These are phyloP conservation scores for Phrynocephalus versicolor DNA, from an alignment of 2,113 vertebrate species.

Conservation along the genomic window DNA sequence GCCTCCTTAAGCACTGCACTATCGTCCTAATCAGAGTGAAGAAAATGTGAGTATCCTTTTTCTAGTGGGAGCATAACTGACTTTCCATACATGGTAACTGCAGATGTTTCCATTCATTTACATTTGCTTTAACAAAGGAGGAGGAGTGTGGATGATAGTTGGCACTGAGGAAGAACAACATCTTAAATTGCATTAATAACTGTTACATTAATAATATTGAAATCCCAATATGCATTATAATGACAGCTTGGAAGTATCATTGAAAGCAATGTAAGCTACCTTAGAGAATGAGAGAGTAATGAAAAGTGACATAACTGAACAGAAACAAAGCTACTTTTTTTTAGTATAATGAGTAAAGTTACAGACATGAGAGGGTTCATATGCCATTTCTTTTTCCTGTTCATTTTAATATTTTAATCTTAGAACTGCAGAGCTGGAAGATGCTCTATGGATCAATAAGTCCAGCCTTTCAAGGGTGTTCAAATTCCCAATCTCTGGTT, in stretches of 20 bases:
- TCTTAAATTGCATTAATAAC: not conserved
- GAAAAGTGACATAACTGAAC: too few species aligned
- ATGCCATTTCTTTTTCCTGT: too few species aligned
- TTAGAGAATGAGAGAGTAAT: too few species aligned
- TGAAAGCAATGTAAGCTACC: too few species aligned
- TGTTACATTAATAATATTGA: not conserved
- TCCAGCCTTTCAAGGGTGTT: too few species aligned
- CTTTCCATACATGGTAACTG: not conserved
- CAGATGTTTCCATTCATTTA: not conserved
- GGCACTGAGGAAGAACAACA: not conserved
- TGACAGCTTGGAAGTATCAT: not conserved
- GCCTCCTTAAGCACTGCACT: not conserved
- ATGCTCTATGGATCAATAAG: too few species aligned
- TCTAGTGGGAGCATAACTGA: not conserved
- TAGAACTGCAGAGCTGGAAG: too few species aligned
- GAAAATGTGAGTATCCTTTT: not conserved
- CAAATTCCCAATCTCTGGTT: too few species aligned
- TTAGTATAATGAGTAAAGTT: too few species aligned
- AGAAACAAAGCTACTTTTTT: too few species aligned
- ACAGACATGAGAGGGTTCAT: too few species aligned
- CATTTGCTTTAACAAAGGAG: not conserved
- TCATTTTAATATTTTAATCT: too few species aligned
- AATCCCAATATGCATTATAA: not conserved
- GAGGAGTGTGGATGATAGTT: not conserved
- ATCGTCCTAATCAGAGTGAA: not conserved